Evolutionary conservation across 2,113 vertebrate species (phyloP), one percentile per base, ranked within the genome.

Genomic region (Calonectris borealis): DNA sequence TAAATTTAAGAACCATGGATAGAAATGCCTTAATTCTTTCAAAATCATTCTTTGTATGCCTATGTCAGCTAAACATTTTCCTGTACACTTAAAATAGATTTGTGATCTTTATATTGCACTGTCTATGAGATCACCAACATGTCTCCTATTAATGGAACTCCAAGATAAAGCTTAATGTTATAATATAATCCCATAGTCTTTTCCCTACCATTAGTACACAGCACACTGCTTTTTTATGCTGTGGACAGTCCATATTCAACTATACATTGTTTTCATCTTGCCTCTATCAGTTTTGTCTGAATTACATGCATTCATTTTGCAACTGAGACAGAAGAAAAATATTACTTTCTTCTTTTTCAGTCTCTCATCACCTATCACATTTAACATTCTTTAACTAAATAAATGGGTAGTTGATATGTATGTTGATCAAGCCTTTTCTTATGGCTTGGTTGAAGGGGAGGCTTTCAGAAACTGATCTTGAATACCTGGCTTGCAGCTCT

Each of bases 311-410:
- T 60, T 78, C 7, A n/a, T 87, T 86, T 64, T 93, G 25, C 46
- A 85, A 66, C 2, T 25, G 27, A 73, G 31, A 22, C 16, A 80
- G 20, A 70, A 75, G 40, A 76, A 93, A 83, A 16, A 24, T 18
- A 27, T 6, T 1, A 17, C 0, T 6, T 31, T n/a, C 3, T 57
- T 58, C 1, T 68, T 73, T 54, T 84, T 38, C 38, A 60, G 2
- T 83, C 20, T 72, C 16, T 86, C 20, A 51, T 62, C 36, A 36
- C 16, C 16, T 71, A 62, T 64, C 21, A 60, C 11, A 71, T 76
- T 92, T 65, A 57, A 12, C 5, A 17, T 46, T 83, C 38, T 71
- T 76, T 66, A 68, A 91, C 20, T 48, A 46, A 87, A 65, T 72
- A n/a, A 40, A 51, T 48, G 51, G 18, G n/a, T 69, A 75, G 24